phyloP scores from a whole-genome alignment of 2,888 invertebrate species.

The Actias luna region DNA sequence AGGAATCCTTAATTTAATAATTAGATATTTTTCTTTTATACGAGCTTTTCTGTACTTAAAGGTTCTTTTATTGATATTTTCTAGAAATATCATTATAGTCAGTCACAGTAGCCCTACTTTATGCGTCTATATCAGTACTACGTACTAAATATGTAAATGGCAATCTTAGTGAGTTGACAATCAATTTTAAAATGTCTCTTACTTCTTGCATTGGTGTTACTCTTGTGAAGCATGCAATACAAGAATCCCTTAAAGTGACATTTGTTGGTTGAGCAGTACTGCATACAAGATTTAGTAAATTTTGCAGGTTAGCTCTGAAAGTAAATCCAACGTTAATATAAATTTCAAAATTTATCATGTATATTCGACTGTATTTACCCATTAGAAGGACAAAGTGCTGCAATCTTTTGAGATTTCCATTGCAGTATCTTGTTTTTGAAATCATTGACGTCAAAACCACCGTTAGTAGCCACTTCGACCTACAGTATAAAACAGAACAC shows the following conservation, averaged over 20 bases:
- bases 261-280: slow-evolving; percentile 84
- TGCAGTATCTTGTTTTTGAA: slow-evolving; percentile 75
- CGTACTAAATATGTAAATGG: no score
- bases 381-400: slow-evolving; percentile 68
- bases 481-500: slow-evolving; percentile 29
- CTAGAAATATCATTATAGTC: no score
- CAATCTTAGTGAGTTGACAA: not conserved
- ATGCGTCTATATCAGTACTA: no score
- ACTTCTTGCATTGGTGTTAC: slow-evolving; percentile 78
- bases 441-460: slow-evolving; percentile 70
- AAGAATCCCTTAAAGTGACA: slow-evolving; percentile 80
- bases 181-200: slow-evolving; percentile 9
- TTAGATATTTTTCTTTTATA: no score
- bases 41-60: no score
- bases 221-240: slow-evolving; percentile 84
- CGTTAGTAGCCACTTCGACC: slow-evolving; percentile 64
- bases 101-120: no score
- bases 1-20: no score
- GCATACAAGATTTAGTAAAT: slow-evolving; percentile 83
- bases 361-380: slow-evolving; percentile 42
- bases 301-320: slow-evolving; percentile 66
- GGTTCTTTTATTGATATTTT: no score
- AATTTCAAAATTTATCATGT: not conserved
- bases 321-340: not conserved
- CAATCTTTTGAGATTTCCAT: slow-evolving; percentile 75